Percentiles rank a stretch among this genome's conserved stretches.
Conservation (phyloP, 2,797 vertebrate species). For the Lagorchestes hirsutus region DNA sequence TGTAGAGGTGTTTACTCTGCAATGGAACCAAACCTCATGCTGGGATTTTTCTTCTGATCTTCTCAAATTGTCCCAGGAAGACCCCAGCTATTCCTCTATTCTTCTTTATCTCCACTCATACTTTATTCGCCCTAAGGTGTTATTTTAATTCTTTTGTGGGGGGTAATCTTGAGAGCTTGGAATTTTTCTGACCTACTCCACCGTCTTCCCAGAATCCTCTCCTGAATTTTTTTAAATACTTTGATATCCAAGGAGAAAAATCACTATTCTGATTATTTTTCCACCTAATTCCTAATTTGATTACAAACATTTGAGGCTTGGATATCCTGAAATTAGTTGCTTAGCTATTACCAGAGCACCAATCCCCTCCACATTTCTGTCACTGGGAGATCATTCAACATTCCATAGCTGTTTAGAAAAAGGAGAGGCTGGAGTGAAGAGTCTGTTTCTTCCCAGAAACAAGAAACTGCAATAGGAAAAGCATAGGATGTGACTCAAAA, state of each 20-base stretch:
- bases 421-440: not conserved
- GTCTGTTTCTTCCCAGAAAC: not conserved
- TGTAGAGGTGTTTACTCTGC: no score
- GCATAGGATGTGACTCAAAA: constrained; percentile 21
- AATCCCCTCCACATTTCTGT: not conserved
- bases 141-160: no score
- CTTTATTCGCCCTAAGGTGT: no score
- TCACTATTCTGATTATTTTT: constrained; percentile 55
- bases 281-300: constrained; percentile 35
- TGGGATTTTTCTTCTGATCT: no score
- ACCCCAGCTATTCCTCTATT: no score
- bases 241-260: constrained; percentile 38
- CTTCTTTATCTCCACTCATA: no score
- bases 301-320: constrained; percentile 20
- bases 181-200: no score
- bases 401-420: constrained; percentile 38
- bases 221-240: constrained; percentile 37
- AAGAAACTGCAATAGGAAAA: not conserved
- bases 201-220: no score
- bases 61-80: no score
- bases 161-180: no score
- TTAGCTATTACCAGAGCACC: constrained; percentile 7
- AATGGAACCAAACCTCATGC: no score
- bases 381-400: constrained; percentile 17
- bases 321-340: constrained; percentile 41